Evolutionary conservation across 1,140 invertebrate genomes (phyloP), one percentile per base, ranked within the genome.

Genomic region (Ceratoteleas bidentatus): DNA sequence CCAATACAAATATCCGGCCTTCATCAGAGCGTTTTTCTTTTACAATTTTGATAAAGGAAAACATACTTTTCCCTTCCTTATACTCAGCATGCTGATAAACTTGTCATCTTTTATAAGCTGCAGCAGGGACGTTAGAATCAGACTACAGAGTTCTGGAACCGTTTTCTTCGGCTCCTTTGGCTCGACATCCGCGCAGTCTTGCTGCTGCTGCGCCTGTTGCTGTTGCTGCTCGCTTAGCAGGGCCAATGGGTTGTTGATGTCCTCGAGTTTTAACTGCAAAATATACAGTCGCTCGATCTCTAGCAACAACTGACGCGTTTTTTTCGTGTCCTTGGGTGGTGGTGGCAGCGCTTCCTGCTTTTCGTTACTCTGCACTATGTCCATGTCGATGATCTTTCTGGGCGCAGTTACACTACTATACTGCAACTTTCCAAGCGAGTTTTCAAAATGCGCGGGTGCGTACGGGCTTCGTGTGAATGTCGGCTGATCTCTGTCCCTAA

Each of bases 301-400:
- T 49, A 97, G 90, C 13, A 97, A 88, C 15, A 96, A 91, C 85
- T 97, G 96, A 38, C 96, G 94, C 4, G 94, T 95, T 87, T 95
- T 94, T 84, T 94, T 91, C 0, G 92, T 90, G 75, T 94, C 92
- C 75, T 92, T 92, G 81, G 90, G 91, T 40, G 85, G 88, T 13
- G 88, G 73, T 45, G 89, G 82, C n/a, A 89, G 77, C 64, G 86
- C 84, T 43, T 88, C 89, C 36, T 93, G 93, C 6, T 90, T 88
- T 15, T 93, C 93, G 82, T 89, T 92, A 34, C 94, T 94, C 2
- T 91, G 88, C 3, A 96, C 95, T n/a, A 96, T 93, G 80, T 97
- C 95, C 88, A 98, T 94, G 87, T 98, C 96, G 83, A 98, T 97
- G 54, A 98, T 96, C 91, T 97, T 97, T n/a, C 97, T 92, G 0